Conservation (phyloP, 1,140 invertebrate species). For the Cecropterus lyciades region DNA sequence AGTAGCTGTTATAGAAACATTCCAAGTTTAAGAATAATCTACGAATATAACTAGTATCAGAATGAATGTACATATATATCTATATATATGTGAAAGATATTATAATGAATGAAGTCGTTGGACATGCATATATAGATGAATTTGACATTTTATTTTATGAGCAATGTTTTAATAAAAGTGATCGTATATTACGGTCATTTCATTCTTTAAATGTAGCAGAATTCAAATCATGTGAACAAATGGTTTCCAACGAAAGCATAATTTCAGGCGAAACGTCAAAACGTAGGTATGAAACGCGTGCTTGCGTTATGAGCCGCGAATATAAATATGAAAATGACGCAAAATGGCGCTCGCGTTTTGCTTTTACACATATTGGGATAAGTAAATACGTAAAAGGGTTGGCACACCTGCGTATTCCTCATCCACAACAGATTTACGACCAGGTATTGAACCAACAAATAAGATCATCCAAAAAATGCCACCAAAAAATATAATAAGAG, state of each 20-base stretch:
- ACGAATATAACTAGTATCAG: background rate
- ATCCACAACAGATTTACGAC: conserved; percentile 74
- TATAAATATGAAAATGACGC: conserved; percentile 13
- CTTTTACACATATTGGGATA: background rate
- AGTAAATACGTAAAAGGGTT: conserved; percentile 59
- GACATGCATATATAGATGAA: no score
- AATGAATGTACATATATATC: background rate
- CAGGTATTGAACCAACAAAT: conserved; percentile 79
- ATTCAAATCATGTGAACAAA: background rate
- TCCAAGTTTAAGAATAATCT: conserved; percentile 9
- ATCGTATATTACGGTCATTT: no score
- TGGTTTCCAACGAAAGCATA: background rate
- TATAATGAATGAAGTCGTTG: no score
- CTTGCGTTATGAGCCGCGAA: background rate
- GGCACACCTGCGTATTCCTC: conserved; percentile 75
- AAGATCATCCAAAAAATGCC: conserved; percentile 76
- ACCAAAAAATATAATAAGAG: conserved; percentile 81
- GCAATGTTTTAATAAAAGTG: no score
- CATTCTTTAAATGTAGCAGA: no score
- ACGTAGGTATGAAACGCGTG: background rate
- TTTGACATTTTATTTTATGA: no score
- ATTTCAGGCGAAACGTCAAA: no score
- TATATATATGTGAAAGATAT: no score
- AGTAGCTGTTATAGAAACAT: conserved; percentile 36
- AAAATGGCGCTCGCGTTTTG: conserved; percentile 18